phyloP scores from a whole-genome alignment of 1,140 invertebrate genomes.

The Palaemon carinicauda region DNA sequence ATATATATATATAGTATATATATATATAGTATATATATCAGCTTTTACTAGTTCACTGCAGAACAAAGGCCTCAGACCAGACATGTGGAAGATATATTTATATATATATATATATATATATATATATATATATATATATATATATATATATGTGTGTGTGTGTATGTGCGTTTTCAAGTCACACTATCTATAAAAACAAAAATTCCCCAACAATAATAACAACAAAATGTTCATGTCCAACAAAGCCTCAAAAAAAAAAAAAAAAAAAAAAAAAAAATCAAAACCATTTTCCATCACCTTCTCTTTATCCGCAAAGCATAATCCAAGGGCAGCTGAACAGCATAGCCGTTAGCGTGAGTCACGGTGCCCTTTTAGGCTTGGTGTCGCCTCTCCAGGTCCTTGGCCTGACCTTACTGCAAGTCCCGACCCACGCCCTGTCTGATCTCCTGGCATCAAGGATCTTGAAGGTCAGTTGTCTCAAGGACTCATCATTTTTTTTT shows the following conservation, averaged over 20 bases:
- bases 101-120: background rate
- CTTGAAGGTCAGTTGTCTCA: background rate
- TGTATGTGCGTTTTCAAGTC: too few relatives aligned
- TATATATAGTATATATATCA: too few relatives aligned
- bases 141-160: background rate
- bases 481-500: too few relatives aligned
- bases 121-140: background rate
- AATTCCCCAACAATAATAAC: too few relatives aligned
- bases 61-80: too few relatives aligned
- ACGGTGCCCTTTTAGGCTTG: background rate
- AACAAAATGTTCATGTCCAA: too few relatives aligned
- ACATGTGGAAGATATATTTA: too few relatives aligned
- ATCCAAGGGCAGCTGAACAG: background rate
- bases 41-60: too few relatives aligned
- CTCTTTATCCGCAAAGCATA: background rate
- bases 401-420: background rate
- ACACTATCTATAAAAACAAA: too few relatives aligned
- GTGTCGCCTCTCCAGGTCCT: slow-evolving; percentile 23
- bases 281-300: background rate
- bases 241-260: too few relatives aligned
- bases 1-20: too few relatives aligned
- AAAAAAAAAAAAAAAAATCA: too few relatives aligned
- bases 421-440: background rate
- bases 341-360: background rate
- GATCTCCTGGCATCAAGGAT: background rate